A percentile compares a stretch with the other conserved stretches of the same genome.
Evolutionary conservation across 2,888 invertebrate genomes (phyloP).

Genomic region (Gortyna flavago): DNA sequence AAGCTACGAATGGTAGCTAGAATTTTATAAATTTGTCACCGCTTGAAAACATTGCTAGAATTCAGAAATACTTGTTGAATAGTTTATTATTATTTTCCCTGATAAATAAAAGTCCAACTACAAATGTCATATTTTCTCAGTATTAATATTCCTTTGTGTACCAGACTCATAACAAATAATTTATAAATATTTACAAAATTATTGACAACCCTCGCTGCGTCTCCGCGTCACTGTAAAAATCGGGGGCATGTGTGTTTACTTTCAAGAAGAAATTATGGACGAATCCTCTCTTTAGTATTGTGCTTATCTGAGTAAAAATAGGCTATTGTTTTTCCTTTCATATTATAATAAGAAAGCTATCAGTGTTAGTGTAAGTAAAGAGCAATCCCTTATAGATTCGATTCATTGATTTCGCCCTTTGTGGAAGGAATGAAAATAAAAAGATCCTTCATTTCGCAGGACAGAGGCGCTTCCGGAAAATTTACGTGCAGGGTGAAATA

Average conservation of each 20-base stretch:
- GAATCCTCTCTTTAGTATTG: not conserved
- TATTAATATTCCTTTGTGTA: not conserved
- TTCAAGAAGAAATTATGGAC: constrained; percentile 17
- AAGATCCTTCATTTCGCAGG: constrained; percentile 47
- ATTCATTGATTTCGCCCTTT: constrained; percentile 60
- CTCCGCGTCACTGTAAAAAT: constrained; percentile 13
- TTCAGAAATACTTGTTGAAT: not conserved
- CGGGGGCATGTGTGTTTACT: constrained; percentile 8
- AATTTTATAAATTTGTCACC: not conserved
- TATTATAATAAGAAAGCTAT: constrained; percentile 48
- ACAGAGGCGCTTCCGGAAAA: constrained; percentile 55
- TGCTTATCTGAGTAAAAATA: constrained; percentile 38
- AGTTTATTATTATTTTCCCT: not conserved
- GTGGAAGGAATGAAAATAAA: constrained; percentile 46
- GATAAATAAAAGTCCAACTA: not conserved
- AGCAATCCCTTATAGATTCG: constrained; percentile 54
- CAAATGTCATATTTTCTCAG: not conserved
- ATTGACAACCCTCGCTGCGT: constrained; percentile 15
- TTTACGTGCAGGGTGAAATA: constrained; percentile 50
- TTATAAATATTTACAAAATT: constrained; percentile 44
- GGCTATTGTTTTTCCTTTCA: constrained; percentile 50
- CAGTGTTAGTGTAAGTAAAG: constrained; percentile 47
- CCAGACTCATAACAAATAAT: constrained; percentile 36
- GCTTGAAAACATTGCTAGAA: not conserved
- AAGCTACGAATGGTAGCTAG: not conserved